phyloP scores from a whole-genome alignment of 92 coral and sea anemone genomes.

The Epizoanthus stellaris region DNA sequence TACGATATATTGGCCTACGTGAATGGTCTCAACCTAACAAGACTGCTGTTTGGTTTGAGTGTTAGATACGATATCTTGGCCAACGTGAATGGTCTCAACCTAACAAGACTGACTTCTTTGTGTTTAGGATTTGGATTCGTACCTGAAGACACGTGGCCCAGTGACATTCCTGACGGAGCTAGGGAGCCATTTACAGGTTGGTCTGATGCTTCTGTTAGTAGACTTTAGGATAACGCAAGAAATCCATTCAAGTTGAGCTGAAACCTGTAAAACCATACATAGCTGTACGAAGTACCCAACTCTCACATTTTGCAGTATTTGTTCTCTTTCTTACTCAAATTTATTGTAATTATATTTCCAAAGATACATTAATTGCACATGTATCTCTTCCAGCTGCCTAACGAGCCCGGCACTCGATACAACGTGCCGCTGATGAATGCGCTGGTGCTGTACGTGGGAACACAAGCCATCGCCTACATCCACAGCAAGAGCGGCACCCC shows the following conservation, averaged over 20 bases:
- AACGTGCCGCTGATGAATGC: slow-evolving; percentile 99
- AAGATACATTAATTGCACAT: neutral
- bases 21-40: neutral
- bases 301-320: no score
- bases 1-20: neutral
- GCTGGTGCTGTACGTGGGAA: slow-evolving; percentile 95
- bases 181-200: slow-evolving; percentile 94
- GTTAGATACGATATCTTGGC: neutral
- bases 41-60: neutral
- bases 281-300: neutral
- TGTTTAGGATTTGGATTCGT: slow-evolving; percentile 93
- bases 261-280: no score
- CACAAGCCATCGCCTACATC: slow-evolving; percentile 97
- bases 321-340: no score
- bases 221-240: no score
- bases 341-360: no score
- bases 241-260: no score
- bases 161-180: slow-evolving; percentile 98
- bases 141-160: slow-evolving; percentile 96
- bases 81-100: neutral
- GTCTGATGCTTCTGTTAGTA: neutral
- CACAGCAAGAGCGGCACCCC: slow-evolving; percentile 99
- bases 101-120: neutral
- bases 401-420: slow-evolving; percentile 96
- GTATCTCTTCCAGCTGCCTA: slow-evolving; percentile 71